Evolutionary conservation across 2,113 vertebrate species (phyloP).

Genomic region (Dromiciops gliroides): DNA sequence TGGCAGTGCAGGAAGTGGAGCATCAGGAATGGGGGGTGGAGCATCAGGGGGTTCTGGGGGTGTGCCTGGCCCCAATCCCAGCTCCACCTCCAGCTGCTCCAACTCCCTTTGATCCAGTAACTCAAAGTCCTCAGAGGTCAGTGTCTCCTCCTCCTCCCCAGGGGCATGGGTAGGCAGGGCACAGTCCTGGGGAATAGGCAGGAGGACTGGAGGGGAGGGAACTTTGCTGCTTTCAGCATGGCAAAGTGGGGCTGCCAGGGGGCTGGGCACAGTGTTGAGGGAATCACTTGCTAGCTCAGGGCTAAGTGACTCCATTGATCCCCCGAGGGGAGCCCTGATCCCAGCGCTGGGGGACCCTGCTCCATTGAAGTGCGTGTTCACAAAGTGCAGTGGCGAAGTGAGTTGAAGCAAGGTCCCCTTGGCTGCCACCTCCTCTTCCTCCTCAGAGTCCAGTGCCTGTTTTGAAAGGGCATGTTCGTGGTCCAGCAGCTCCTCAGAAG

Average conservation of each 20-base stretch:
- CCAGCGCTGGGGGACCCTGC: conserved; percentile 73
- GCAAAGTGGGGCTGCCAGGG: conserved; percentile 89
- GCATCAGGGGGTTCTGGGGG: conserved; percentile 67
- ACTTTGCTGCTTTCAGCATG: conserved; percentile 85
- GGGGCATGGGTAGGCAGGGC: conserved; percentile 71
- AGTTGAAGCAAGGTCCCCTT: conserved; percentile 90
- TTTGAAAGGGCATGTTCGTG: conserved; percentile 76
- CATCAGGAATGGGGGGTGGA: neutral
- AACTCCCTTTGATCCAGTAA: conserved; percentile 99
- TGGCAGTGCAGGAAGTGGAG: conserved; percentile 59
- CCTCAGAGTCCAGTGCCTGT: conserved; percentile 80
- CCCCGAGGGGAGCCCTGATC: conserved; percentile 71
- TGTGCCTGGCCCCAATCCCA: conserved; percentile 84
- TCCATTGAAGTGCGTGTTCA: conserved; percentile 99
- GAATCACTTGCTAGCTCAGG: conserved; percentile 92
- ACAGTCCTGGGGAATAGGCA: conserved; percentile 82
- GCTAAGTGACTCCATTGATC: conserved; percentile 88
- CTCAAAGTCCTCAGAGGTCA: conserved; percentile 95
- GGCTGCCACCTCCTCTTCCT: conserved; percentile 67
- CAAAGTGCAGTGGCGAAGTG: conserved; percentile 96
- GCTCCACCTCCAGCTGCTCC: conserved; percentile 92
- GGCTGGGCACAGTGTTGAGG: conserved; percentile 91
- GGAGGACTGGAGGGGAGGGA: conserved; percentile 80
- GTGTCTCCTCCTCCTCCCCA: conserved; percentile 84
- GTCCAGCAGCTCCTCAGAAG: conserved; percentile 79